Evolutionary conservation across 2,113 vertebrate genomes (phyloP).

Genomic region (Scytalopus superciliaris): DNA sequence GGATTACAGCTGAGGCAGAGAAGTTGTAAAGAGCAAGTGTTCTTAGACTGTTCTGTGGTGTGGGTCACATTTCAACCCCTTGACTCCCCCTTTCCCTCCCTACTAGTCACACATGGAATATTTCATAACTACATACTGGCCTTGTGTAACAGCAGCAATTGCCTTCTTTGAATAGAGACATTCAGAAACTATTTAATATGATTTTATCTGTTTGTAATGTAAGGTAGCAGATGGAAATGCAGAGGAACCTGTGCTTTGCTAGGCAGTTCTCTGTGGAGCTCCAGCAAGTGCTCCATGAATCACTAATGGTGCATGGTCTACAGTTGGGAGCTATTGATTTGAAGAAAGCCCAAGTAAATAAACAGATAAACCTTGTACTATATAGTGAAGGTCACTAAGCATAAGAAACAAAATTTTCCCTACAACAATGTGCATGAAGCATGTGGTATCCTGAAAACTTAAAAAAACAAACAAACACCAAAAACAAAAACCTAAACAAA

Average conservation of each 20-base stretch:
- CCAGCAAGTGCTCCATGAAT: not conserved
- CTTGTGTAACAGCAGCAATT: not conserved
- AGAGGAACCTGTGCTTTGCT: not conserved
- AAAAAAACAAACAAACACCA: not conserved
- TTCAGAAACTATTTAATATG: not conserved
- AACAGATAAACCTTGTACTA: constrained; percentile 3
- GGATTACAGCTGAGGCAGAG: not conserved
- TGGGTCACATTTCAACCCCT: not conserved
- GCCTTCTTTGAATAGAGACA: not conserved
- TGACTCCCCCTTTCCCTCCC: not conserved
- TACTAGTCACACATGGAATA: not conserved
- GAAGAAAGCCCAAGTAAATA: not conserved
- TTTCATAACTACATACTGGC: not conserved
- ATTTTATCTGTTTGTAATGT: not conserved
- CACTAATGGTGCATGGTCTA: constrained; percentile 5
- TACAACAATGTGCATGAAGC: not conserved
- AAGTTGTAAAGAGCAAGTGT: not conserved
- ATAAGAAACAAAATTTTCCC: not conserved
- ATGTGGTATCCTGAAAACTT: not conserved
- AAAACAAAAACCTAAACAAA: no score
- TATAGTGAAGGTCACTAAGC: constrained; percentile 26
- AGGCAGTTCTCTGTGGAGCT: not conserved
- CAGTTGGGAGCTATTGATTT: constrained; percentile 6
- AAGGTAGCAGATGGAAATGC: constrained; percentile 4
- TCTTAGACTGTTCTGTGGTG: not conserved